Conservation (phyloP, 2,888 invertebrate genomes). For the Melieria crassipennis region DNA sequence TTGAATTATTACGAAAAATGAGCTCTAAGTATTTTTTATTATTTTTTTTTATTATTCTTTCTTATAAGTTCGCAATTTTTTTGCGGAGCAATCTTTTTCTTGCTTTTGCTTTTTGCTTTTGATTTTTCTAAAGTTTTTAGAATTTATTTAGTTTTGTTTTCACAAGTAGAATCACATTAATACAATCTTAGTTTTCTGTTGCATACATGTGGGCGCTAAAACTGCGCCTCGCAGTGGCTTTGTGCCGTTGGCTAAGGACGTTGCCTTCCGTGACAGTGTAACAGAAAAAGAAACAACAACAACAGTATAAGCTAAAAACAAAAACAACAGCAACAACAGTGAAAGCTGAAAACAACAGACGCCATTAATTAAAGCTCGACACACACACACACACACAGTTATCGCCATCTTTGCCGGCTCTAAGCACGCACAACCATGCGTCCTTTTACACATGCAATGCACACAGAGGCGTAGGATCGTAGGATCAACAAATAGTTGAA, state of each 20-base stretch:
- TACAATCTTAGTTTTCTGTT: too few species aligned
- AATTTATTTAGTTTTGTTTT: too few species aligned
- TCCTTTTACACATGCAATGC: constrained; percentile 12
- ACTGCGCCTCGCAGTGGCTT: too few species aligned
- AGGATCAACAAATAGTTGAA: background rate
- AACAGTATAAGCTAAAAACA: background rate
- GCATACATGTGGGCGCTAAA: too few species aligned
- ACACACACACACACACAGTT: constrained; percentile 40
- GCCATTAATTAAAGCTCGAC: constrained; percentile 47
- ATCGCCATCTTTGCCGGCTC: constrained; percentile 22
- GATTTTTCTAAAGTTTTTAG: too few species aligned
- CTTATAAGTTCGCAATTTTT: too few species aligned
- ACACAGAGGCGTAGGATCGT: constrained; percentile 22
- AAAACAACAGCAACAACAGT: background rate
- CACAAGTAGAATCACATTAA: too few species aligned
- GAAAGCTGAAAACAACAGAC: constrained; percentile 36
- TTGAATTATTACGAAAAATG: background rate
- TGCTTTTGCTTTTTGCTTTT: too few species aligned
- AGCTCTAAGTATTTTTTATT: too few species aligned
- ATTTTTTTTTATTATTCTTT: too few species aligned
- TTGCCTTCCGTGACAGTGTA: background rate
- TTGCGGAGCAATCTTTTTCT: too few species aligned
- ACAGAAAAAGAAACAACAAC: background rate
- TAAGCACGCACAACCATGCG: background rate
- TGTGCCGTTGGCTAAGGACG: background rate